These are phyloP conservation scores for Hemibagrus guttatus DNA, from an alignment of 2,797 vertebrate species.

Conservation along the genomic window DNA sequence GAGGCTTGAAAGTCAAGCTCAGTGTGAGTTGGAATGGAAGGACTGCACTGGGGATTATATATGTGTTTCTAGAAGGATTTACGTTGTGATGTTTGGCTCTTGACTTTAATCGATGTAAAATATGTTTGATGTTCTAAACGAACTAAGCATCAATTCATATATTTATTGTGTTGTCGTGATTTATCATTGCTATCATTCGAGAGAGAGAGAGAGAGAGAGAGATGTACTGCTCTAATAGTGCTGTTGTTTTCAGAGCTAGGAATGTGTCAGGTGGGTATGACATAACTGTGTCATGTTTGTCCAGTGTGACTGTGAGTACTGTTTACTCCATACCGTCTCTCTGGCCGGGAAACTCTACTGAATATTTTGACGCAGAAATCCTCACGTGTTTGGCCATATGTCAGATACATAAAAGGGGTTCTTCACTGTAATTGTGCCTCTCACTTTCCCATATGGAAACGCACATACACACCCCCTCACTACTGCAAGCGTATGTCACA, in stretches of 20 bases:
- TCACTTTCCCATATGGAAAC: conserved; percentile 27
- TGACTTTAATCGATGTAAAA: conserved; percentile 12
- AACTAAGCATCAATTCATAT: neutral
- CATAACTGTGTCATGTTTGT: conserved; percentile 28
- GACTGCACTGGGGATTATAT: neutral
- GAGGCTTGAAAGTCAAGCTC: neutral
- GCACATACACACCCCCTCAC: neutral
- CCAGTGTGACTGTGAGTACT: conserved; percentile 1
- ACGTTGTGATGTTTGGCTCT: neutral
- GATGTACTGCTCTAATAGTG: neutral
- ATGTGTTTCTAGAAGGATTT: conserved; percentile 3
- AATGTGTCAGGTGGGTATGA: conserved; percentile 45
- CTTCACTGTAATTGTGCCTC: conserved; percentile 34
- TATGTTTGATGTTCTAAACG: neutral
- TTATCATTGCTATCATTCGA: neutral
- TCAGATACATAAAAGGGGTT: conserved; percentile 20
- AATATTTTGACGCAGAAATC: neutral
- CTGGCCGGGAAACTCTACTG: neutral
- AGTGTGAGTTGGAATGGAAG: neutral
- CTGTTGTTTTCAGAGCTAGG: conserved; percentile 37
- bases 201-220: neutral
- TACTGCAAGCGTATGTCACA: conserved; percentile 15
- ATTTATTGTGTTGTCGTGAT: neutral
- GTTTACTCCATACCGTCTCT: neutral
- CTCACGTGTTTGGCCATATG: conserved; percentile 30